Conservation (phyloP, 2,888 invertebrate genomes). For the Aethes cnicana region DNA sequence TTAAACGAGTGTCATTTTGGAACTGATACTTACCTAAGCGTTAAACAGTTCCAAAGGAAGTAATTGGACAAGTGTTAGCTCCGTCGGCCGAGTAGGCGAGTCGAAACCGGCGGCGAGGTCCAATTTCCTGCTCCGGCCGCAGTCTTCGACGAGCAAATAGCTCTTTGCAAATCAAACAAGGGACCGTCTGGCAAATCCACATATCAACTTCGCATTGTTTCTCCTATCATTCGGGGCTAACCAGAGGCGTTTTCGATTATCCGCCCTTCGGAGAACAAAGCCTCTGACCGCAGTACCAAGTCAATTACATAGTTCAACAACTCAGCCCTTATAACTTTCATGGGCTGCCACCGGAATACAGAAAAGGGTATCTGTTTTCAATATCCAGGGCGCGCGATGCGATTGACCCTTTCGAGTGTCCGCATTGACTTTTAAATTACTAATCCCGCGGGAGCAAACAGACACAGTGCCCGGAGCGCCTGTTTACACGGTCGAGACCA, state of each 20-base stretch:
- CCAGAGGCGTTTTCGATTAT: conserved; percentile 82
- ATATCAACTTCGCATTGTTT: conserved; percentile 81
- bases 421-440: conserved; percentile 83
- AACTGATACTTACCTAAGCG: conserved; percentile 51
- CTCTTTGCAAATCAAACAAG: conserved; percentile 81
- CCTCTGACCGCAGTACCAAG: conserved; percentile 79
- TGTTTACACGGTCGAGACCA: conserved; percentile 77
- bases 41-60: conserved; percentile 56
- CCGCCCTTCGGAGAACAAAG: conserved; percentile 78
- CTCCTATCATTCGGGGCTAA: conserved; percentile 74
- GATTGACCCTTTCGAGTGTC: conserved; percentile 82
- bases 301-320: conserved; percentile 83
- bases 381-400: conserved; percentile 72
- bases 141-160: conserved; percentile 75
- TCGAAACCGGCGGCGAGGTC: conserved; percentile 57
- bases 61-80: conserved; percentile 74
- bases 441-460: conserved; percentile 79
- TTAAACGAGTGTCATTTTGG: conserved; percentile 54
- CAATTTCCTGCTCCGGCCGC: conserved; percentile 73
- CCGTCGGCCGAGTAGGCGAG: conserved; percentile 34
- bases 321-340: conserved; percentile 82
- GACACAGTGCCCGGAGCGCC: conserved; percentile 64
- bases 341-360: conserved; percentile 79
- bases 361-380: conserved; percentile 82
- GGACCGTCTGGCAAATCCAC: conserved; percentile 75